Percentiles rank a stretch among this genome's conserved stretches.
Evolutionary conservation across 2,113 vertebrate species (phyloP).

Genomic region (Centropus bengalensis): DNA sequence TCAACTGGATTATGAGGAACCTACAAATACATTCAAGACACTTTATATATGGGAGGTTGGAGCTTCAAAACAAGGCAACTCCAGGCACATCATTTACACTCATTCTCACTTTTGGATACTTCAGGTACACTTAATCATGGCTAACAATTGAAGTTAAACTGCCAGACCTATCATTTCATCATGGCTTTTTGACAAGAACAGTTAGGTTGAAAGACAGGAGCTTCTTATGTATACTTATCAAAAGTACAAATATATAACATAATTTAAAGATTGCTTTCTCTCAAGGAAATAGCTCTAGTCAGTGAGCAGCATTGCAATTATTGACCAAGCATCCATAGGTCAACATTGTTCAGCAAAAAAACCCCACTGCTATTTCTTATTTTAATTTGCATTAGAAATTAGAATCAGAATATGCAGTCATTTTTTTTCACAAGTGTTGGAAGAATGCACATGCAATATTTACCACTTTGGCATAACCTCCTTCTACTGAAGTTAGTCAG

Average conservation of each 20-base stretch:
- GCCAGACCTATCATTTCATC: background rate
- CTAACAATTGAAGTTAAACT: background rate
- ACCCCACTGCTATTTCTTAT: background rate
- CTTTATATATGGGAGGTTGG: background rate
- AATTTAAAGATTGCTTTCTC: background rate
- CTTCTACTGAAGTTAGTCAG: conserved; percentile 27
- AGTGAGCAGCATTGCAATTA: background rate
- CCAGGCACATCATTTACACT: background rate
- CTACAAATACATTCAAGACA: background rate
- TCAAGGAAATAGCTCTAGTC: background rate
- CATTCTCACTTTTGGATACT: background rate
- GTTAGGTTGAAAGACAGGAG: background rate
- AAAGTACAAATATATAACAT: background rate
- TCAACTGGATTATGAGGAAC: background rate
- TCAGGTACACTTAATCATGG: background rate
- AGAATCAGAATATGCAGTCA: background rate
- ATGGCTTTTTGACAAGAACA: background rate
- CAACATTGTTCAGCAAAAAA: conserved; percentile 7
- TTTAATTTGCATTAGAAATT: conserved; percentile 35
- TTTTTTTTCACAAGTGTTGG: background rate
- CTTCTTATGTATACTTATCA: background rate
- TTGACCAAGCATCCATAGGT: background rate
- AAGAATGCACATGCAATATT: background rate
- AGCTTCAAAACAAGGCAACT: background rate
- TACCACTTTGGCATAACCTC: background rate